Evolutionary conservation across 1,140 invertebrate species (phyloP), one percentile per base, ranked within the genome.

Genomic region (Delia radicum): DNA sequence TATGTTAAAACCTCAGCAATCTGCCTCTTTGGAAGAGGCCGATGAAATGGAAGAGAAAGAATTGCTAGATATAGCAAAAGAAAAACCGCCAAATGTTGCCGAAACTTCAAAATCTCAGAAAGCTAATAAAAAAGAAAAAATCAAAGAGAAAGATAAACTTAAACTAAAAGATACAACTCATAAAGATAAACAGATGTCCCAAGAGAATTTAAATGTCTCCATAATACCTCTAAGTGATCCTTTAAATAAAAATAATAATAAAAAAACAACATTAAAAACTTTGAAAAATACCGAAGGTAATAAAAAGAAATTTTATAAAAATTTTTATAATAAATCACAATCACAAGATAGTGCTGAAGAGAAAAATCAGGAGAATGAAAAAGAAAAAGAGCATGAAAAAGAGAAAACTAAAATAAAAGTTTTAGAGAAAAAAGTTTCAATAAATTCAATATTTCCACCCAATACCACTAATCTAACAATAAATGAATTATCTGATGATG

Each of bases 231-330:
- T 27, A 15, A 75, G 75, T 48, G 75, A 75, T 24, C 48, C 55
- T 3, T 28, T 48, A 18, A 42, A 46, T 26, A 69, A 75, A 21
- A 13, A 8, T 26, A 28, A 73, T 37, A 76, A 69, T 21, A 75
- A 74, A 29, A 78, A 78, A 33, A 7, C 62, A 8, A 71, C 74
- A 6, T n/a, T 78, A 15, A 78, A 76, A 21, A 46, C 75, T 18
- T 55, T 78, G 15, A 78, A 78, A 61, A 78, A 69, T 13, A 1
- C 55, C 1, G 74, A 74, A n/a, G 27, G 69, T 21, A 37, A 62
- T 13, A 77, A 77, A 28, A 62, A 75, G 33, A 76, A 76, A 42
- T 76, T 78, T 21, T 78, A 78, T n/a, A 78, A 78, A 42, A 74
- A 62, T 8, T 73, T 76, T 33, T 28, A 65, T 3, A 74, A 46